These are phyloP conservation scores for Centropyge bicolor DNA, from an alignment of 2,797 vertebrate genomes.

Conservation along the genomic window DNA sequence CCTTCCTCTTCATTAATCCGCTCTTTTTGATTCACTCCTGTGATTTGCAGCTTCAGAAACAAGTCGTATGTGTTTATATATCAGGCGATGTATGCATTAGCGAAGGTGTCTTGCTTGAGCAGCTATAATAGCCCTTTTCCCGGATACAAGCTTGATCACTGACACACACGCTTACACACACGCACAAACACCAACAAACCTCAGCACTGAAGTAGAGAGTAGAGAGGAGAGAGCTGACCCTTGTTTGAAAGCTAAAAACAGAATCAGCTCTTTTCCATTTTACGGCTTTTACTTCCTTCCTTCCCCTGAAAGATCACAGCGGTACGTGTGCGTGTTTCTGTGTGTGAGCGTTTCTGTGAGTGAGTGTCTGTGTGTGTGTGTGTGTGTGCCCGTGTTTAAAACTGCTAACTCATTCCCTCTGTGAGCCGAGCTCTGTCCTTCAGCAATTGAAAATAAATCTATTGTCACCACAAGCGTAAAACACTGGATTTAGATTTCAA, in stretches of 20 bases:
- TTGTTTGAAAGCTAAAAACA: conserved; percentile 62
- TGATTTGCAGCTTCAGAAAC: conserved; percentile 46
- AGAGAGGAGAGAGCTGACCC: conserved; percentile 55
- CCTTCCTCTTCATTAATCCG: conserved; percentile 43
- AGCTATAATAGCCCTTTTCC: conserved; percentile 46
- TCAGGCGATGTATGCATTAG: conserved; percentile 44
- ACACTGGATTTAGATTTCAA: conserved; percentile 37
- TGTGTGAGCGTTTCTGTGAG: neutral
- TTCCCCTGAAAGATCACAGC: conserved; percentile 58
- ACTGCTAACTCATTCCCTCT: conserved; percentile 52
- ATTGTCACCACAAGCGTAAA: conserved; percentile 26
- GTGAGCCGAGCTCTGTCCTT: conserved; percentile 24
- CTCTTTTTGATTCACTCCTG: conserved; percentile 45
- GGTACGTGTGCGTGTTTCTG: conserved; percentile 4
- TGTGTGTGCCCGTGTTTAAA: conserved; percentile 26
- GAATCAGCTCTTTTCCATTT: conserved; percentile 68
- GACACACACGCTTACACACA: conserved; percentile 8
- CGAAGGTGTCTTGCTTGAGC: conserved; percentile 60
- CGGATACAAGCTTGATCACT: conserved; percentile 43
- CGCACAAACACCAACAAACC: conserved; percentile 31
- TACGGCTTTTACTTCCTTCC: conserved; percentile 51
- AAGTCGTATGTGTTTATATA: conserved; percentile 36
- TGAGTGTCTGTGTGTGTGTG: conserved; percentile 1
- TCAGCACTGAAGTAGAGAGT: conserved; percentile 26
- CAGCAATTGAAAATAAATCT: conserved; percentile 46